These are phyloP conservation scores for Leptosomus discolor DNA, from an alignment of 2,113 vertebrate genomes.

Conservation along the genomic window DNA sequence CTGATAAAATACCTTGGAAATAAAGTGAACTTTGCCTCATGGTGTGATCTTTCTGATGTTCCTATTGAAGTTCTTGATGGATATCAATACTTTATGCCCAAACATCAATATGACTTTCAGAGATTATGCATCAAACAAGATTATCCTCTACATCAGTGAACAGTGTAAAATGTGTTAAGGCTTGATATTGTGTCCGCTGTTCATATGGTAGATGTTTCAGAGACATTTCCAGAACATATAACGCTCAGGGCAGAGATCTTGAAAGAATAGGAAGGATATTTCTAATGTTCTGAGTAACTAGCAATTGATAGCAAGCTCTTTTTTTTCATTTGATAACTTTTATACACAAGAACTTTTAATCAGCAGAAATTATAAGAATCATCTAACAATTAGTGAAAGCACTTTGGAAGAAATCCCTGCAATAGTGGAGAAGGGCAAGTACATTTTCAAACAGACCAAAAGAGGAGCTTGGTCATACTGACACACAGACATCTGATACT, in stretches of 20 bases:
- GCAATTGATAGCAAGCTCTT: background rate
- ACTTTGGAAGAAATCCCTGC: background rate
- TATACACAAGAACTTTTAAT: background rate
- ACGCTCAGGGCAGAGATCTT: background rate
- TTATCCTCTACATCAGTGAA: background rate
- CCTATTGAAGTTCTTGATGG: conserved; percentile 23
- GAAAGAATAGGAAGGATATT: background rate
- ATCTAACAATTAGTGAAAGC: background rate
- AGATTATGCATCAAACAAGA: background rate
- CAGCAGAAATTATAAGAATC: background rate
- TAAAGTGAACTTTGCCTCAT: background rate
- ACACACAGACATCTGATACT: background rate
- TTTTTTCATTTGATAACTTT: background rate
- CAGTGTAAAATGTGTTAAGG: background rate
- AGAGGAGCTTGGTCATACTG: background rate
- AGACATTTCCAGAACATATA: background rate
- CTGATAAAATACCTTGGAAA: conserved; percentile 41
- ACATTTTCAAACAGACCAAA: background rate
- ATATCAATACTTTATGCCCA: background rate
- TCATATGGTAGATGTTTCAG: background rate
- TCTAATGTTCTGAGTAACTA: background rate
- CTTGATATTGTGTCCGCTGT: background rate
- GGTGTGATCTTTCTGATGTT: conserved; percentile 20
- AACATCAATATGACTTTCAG: conserved; percentile 45
- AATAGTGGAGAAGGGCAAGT: background rate